Evolutionary conservation across 2,113 vertebrate species (phyloP).

Genomic region (Sturnus vulgaris): DNA sequence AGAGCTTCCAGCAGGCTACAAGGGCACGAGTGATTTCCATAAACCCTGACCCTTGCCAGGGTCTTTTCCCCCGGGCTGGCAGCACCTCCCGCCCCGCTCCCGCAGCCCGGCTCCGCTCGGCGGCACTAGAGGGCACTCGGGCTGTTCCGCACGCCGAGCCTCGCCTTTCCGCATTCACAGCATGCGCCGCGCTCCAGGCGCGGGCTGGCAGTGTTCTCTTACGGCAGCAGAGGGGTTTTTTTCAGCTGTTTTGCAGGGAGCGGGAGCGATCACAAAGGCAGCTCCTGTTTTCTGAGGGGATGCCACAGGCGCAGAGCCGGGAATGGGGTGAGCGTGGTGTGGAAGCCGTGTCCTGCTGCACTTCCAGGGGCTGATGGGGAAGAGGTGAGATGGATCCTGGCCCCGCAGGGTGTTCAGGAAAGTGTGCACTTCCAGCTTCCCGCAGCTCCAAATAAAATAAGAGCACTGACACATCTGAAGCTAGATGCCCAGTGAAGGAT

Average conservation of each 20-base stretch:
- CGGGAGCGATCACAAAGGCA: neutral
- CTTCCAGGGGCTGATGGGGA: fast-evolving
- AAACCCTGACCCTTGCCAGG: neutral
- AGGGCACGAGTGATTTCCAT: neutral
- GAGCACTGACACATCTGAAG: neutral
- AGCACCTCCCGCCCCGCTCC: fast-evolving
- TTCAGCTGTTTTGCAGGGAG: neutral
- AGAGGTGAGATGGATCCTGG: too few relatives aligned
- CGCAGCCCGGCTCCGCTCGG: fast-evolving
- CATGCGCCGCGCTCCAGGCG: neutral
- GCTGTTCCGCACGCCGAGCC: neutral
- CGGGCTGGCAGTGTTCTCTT: neutral
- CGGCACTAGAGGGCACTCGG: constrained; percentile 65
- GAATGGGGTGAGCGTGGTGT: fast-evolving
- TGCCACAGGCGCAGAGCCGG: neutral
- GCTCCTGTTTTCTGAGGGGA: neutral
- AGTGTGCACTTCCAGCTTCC: neutral
- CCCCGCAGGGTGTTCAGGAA: neutral
- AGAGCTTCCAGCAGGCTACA: neutral
- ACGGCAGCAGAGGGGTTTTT: neutral
- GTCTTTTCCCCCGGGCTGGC: neutral
- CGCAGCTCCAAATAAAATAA: neutral
- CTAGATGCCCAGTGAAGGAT: neutral
- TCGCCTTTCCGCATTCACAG: neutral
- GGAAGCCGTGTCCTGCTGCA: neutral